phyloP scores from a whole-genome alignment of 1,140 invertebrate species.

The Megalopta genalis region DNA sequence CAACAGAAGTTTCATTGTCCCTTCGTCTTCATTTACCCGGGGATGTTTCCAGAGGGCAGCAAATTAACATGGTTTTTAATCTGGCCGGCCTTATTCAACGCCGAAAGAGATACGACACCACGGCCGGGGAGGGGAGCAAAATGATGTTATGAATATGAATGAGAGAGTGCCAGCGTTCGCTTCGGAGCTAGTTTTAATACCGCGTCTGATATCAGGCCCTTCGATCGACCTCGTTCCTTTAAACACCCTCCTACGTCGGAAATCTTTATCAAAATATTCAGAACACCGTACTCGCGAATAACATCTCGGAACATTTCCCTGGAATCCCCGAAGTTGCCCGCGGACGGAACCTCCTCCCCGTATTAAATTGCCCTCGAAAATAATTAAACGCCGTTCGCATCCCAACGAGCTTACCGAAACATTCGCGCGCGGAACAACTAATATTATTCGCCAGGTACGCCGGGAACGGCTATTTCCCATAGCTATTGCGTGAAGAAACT shows the following conservation, averaged over 20 bases:
- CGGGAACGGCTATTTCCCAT: no score
- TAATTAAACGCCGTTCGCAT: no score
- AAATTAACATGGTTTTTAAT: conserved; percentile 7
- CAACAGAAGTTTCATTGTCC: not conserved
- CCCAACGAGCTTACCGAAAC: no score
- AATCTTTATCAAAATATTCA: not conserved
- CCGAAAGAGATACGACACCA: not conserved
- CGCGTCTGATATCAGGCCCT: not conserved
- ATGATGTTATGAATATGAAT: conserved; percentile 44
- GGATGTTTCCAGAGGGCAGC: not conserved
- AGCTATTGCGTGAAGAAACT: no score
- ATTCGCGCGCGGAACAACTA: no score
- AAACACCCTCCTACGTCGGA: conserved; percentile 4
- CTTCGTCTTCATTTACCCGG: not conserved
- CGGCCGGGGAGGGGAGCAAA: not conserved
- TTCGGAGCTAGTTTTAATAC: conserved; percentile 31
- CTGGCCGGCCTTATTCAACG: not conserved
- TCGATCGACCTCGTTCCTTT: not conserved
- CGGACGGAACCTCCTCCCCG: no score
- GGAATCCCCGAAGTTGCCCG: no score
- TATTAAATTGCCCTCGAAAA: no score
- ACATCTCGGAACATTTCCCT: not conserved
- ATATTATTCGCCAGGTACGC: no score
- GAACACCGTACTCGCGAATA: not conserved
- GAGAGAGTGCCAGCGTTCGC: conserved; percentile 20